Base-by-base conservation (phyloP, 2,888 invertebrate genomes). In the Tetragonisca angustula region DNA sequence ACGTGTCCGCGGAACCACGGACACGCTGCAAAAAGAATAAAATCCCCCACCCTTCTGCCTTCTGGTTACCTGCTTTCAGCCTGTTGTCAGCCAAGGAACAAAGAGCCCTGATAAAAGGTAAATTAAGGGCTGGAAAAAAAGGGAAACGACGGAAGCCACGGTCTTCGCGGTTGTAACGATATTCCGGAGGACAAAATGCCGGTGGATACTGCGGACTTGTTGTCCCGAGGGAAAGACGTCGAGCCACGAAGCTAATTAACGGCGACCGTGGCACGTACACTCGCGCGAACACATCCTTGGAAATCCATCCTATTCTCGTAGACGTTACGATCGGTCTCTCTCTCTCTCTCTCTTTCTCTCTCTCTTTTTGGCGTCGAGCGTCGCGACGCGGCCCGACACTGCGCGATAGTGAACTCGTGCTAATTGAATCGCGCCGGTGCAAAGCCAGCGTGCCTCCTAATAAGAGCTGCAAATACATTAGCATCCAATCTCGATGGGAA, bases 401-500 rank as follows among this genome's bases (percentile, higher is more conserved):
- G 59, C 36, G 62, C 86, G 77, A 80, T 62, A 69, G 71, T 75
- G 65, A 83, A 87, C 76, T 82, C 52, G 43, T 32, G 70, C 84
- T 88, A 88, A 88, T 88, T 89, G 89, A 89, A 88, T 89, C 79
- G 75, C 21, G 77, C 27, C 24, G 65, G 21, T 52, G 71, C 27
- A 50, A 65, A 78, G 64, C 67, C 76, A 36, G 52, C 64, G 24
- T 76, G 64, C 70, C 71, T 67, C 50, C 79, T 87, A 83, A 88
- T 87, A 87, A 89, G 79, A 79, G 87, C 68, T 74, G 75, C 86
- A 89, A 89, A 89, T 84, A 86, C 83, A 86, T 89, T 86, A 88
- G 83, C 89, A 84, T 88, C 81, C 81, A 80, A 89, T 89, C 86
- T 76, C 76, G 75, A 73, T 70, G 65, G 73, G 56, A 72, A 74